These are phyloP conservation scores for Periophthalmus magnuspinnatus DNA, from an alignment of 2,797 vertebrate species.

Conservation along the genomic window DNA sequence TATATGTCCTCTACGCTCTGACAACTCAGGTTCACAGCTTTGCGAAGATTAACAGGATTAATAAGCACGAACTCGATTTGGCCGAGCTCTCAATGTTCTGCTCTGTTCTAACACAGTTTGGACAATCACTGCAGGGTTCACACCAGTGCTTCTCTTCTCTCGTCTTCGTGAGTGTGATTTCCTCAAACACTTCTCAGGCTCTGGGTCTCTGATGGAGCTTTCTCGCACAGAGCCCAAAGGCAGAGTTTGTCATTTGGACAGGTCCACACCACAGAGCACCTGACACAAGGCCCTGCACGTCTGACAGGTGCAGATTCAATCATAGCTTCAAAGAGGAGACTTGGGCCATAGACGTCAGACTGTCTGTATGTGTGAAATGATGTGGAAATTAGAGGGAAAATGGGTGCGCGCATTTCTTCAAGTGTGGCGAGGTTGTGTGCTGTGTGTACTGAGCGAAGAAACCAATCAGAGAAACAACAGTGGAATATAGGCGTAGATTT, in stretches of 20 bases:
- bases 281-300: constrained; percentile 10
- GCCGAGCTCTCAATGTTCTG: constrained; percentile 46
- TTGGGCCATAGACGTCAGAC: neutral
- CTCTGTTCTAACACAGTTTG: constrained; percentile 38
- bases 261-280: neutral
- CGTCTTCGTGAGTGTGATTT: constrained; percentile 23
- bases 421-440: too few relatives aligned
- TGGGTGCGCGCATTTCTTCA: too few relatives aligned
- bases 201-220: constrained; percentile 20
- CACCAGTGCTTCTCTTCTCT: constrained; percentile 8
- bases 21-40: constrained; percentile 19
- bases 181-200: constrained; percentile 31
- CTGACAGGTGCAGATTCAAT: constrained; percentile 12
- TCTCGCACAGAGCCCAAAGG: constrained; percentile 24
- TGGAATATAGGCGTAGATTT: too few relatives aligned
- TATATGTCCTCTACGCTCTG: too few relatives aligned
- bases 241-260: constrained; percentile 26
- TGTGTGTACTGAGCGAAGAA: too few relatives aligned
- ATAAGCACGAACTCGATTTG: constrained; percentile 51
- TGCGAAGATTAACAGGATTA: constrained; percentile 64
- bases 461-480: too few relatives aligned
- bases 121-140: constrained; percentile 32
- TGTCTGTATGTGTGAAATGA: too few relatives aligned
- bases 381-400: too few relatives aligned
- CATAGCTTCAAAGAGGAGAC: constrained; percentile 6